phyloP scores from a whole-genome alignment of 2,113 vertebrate genomes.

The Hipposideros armiger region DNA sequence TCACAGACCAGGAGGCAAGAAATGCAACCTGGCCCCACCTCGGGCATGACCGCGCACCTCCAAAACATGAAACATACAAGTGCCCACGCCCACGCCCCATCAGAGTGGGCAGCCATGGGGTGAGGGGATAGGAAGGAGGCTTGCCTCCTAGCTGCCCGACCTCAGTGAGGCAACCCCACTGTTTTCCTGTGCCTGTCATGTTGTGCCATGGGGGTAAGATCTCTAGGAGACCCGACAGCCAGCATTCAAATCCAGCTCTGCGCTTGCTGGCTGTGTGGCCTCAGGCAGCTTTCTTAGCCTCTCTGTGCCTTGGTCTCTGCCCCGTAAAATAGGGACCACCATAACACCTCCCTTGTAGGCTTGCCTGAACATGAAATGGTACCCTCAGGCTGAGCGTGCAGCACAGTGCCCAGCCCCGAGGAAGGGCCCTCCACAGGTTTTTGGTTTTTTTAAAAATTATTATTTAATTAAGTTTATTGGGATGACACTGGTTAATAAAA shows the following conservation, averaged over 20 bases:
- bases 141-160: background rate
- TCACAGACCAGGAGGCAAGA: background rate
- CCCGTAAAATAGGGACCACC: background rate
- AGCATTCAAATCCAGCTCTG: background rate
- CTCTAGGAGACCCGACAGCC: background rate
- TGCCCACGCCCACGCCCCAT: background rate
- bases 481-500: no score
- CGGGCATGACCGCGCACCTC: no score
- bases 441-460: no score
- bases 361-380: background rate
- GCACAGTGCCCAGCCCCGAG: background rate
- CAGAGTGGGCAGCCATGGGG: background rate
- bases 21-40: accelerated
- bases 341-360: background rate
- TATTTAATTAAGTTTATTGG: no score
- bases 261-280: background rate
- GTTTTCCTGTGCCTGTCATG: background rate
- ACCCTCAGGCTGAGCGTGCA: background rate
- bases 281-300: background rate
- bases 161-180: background rate
- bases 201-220: background rate
- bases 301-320: background rate
- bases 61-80: no score
- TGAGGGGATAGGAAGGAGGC: background rate
- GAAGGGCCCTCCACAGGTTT: background rate